phyloP scores from a whole-genome alignment of 2,888 invertebrate genomes.

The Sinelater perroti region DNA sequence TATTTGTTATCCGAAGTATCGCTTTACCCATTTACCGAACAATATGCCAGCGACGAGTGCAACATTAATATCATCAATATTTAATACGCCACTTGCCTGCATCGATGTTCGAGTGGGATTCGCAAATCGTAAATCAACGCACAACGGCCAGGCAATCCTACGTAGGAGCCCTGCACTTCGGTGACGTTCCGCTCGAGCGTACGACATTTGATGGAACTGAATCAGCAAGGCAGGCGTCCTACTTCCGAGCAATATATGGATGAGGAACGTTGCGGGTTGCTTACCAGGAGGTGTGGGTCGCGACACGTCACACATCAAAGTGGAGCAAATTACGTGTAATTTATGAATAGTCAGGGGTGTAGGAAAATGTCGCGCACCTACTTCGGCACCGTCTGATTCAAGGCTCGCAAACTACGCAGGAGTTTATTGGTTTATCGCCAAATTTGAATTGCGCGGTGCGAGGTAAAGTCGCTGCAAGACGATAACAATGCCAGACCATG shows the following conservation, averaged over 20 bases:
- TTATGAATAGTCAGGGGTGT: constrained; percentile 13
- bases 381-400: background rate
- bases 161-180: background rate
- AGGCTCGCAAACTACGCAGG: too few species aligned
- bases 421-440: too few species aligned
- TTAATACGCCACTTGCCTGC: background rate
- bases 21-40: too few species aligned
- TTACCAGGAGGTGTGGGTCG: constrained; percentile 21
- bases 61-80: background rate
- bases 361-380: constrained; percentile 18
- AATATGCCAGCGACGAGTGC: too few species aligned
- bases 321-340: constrained; percentile 19
- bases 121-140: background rate
- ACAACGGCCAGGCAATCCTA: constrained; percentile 4
- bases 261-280: constrained; percentile 15
- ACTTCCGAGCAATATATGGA: constrained; percentile 7
- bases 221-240: constrained; percentile 3
- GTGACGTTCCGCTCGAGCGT: background rate
- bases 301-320: constrained; percentile 22
- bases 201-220: constrained; percentile 12
- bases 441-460: too few species aligned
- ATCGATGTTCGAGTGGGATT: background rate
- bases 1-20: too few species aligned
- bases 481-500: too few species aligned
- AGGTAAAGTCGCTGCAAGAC: too few species aligned